phyloP scores from a whole-genome alignment of 1,140 invertebrate genomes.

The Lucilia sericata region DNA sequence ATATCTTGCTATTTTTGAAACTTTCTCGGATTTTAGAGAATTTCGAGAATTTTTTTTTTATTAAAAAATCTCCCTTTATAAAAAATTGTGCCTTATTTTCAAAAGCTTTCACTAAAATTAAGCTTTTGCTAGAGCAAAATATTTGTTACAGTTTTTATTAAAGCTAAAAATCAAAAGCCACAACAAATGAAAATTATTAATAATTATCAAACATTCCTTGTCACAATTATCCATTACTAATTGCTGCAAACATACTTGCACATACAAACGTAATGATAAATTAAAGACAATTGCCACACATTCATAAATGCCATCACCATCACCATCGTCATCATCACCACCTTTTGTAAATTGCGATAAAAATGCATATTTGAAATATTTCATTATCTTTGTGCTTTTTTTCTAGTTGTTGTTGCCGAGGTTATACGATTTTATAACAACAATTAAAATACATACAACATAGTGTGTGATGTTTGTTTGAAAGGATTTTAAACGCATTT shows the following conservation, averaged over 20 bases:
- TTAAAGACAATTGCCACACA: not conserved
- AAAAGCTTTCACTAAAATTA: too few relatives aligned
- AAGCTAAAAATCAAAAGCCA: too few relatives aligned
- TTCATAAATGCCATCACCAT: not conserved
- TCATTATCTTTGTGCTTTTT: not conserved
- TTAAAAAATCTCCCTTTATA: too few relatives aligned
- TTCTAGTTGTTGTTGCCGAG: not conserved
- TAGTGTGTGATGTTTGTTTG: conserved; percentile 11
- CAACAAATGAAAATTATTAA: not conserved
- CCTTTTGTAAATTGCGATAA: conserved; percentile 24
- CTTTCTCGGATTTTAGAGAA: too few relatives aligned
- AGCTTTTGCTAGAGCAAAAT: not conserved
- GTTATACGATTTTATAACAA: not conserved
- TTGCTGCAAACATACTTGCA: not conserved
- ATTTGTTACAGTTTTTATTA: not conserved
- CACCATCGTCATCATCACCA: not conserved
- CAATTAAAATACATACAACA: not conserved
- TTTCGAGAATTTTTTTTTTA: too few relatives aligned
- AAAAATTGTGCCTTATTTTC: too few relatives aligned
- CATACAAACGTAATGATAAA: too few relatives aligned
- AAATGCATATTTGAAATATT: conserved; percentile 8
- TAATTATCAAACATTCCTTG: conserved; percentile 18
- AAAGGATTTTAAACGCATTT: conserved; percentile 29
- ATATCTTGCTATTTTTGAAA: too few relatives aligned
- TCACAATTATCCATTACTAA: not conserved